A percentile compares a stretch with the other conserved stretches of the same genome.
Evolutionary conservation across 1,140 invertebrate species (phyloP).

Genomic region (Penaeus vannamei): DNA sequence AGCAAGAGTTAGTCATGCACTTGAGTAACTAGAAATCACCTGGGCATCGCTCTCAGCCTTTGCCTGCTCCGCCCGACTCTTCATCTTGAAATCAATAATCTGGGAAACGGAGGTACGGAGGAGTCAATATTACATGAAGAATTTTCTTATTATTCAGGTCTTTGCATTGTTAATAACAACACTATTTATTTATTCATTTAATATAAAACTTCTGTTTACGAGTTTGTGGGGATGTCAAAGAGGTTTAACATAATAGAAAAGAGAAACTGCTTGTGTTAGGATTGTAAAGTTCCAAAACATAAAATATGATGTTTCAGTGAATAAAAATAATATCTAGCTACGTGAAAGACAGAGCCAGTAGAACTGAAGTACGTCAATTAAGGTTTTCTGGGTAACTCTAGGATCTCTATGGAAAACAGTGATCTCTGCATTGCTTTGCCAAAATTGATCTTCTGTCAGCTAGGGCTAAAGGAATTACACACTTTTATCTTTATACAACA

Average conservation of each 20-base stretch:
- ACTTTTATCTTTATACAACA: too few relatives aligned
- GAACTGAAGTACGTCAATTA: constrained; percentile 16
- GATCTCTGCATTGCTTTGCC: too few relatives aligned
- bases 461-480: too few relatives aligned
- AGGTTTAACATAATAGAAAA: constrained; percentile 40
- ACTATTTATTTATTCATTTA: constrained; percentile 32
- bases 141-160: too few relatives aligned
- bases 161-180: too few relatives aligned
- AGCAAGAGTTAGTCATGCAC: constrained; percentile 61
- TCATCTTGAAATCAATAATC: constrained; percentile 67
- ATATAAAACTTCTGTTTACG: constrained; percentile 31
- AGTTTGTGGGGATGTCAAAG: constrained; percentile 49
- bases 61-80: constrained; percentile 54
- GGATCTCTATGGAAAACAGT: too few relatives aligned
- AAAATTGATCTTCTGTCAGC: too few relatives aligned
- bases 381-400: background rate
- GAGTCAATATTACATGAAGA: constrained; percentile 46
- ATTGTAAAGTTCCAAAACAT: background rate
- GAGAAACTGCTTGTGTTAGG: constrained; percentile 26
- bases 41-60: constrained; percentile 57
- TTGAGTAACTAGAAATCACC: constrained; percentile 64
- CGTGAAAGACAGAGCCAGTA: constrained; percentile 25
- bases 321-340: constrained; percentile 21
- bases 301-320: background rate
- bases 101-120: constrained; percentile 63